These are phyloP conservation scores for Varanus komodoensis DNA, from an alignment of 2,113 vertebrate genomes.

Conservation along the genomic window DNA sequence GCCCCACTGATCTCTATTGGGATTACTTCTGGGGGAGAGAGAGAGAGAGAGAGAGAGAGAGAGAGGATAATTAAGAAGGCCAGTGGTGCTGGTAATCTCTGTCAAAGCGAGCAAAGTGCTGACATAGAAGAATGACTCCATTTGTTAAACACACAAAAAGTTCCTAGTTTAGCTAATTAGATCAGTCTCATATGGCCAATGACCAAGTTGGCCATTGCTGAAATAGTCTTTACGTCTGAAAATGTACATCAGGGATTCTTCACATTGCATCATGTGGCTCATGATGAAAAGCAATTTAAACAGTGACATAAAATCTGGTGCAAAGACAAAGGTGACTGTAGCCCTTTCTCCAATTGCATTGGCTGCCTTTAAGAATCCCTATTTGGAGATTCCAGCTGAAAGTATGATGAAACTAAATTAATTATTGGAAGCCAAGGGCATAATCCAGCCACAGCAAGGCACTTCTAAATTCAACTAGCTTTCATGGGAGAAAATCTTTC, in stretches of 20 bases:
- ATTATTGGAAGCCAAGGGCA: conserved; percentile 21
- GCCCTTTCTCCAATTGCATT: background rate
- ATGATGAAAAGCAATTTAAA: conserved; percentile 22
- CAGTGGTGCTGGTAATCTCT: background rate
- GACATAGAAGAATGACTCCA: conserved; percentile 17
- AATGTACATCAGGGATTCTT: background rate
- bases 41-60: no score
- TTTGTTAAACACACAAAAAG: conserved; percentile 41
- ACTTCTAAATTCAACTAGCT: background rate
- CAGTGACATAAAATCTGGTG: conserved; percentile 14
- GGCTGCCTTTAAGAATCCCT: background rate
- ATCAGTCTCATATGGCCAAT: conserved; percentile 26
- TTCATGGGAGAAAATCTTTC: background rate
- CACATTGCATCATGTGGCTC: conserved; percentile 18
- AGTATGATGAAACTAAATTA: conserved; percentile 9
- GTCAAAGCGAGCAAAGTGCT: conserved; percentile 26
- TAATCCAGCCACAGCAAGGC: no score
- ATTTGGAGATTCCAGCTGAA: background rate
- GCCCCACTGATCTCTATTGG: background rate
- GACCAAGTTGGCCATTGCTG: conserved; percentile 31
- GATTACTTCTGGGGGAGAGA: background rate
- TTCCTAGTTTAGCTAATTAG: conserved; percentile 44
- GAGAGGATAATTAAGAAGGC: background rate
- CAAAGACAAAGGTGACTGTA: background rate
- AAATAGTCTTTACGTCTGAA: conserved; percentile 32